Conservation (phyloP, 2,797 vertebrate genomes). For the Catostomus latipinnis region DNA sequence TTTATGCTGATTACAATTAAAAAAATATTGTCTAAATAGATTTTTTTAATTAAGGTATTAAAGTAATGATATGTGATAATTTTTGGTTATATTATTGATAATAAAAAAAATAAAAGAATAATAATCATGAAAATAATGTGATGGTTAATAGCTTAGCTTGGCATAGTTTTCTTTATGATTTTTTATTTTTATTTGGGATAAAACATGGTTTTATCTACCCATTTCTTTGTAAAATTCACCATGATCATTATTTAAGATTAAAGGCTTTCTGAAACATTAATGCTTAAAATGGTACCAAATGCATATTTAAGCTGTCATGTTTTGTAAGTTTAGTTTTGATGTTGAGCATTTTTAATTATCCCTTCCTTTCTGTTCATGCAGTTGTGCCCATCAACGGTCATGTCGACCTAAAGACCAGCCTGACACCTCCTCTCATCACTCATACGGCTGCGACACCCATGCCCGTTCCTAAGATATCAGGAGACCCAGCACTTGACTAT, state of each 20-base stretch:
- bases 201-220: neutral
- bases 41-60: too few species aligned
- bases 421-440: slow-evolving; percentile 96
- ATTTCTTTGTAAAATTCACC: neutral
- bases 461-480: slow-evolving; percentile 90
- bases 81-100: too few species aligned
- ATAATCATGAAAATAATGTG: too few species aligned
- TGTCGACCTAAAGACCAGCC: slow-evolving; percentile 87
- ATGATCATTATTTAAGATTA: slow-evolving; percentile 18
- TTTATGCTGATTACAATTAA: too few species aligned
- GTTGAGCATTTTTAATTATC: slow-evolving; percentile 19
- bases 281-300: slow-evolving; percentile 47
- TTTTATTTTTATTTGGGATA: neutral
- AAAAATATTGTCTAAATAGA: too few species aligned
- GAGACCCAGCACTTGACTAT: slow-evolving; percentile 75
- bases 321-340: slow-evolving; percentile 35
- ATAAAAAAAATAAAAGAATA: too few species aligned
- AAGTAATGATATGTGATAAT: too few species aligned
- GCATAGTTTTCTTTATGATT: neutral
- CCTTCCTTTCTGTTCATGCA: slow-evolving; percentile 57
- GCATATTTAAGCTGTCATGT: slow-evolving; percentile 56
- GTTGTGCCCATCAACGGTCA: slow-evolving; percentile 90
- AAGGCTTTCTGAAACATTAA: slow-evolving; percentile 45
- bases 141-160: too few species aligned
- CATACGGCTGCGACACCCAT: slow-evolving; percentile 96